Evolutionary conservation across 2,113 vertebrate species (phyloP), one percentile per base, ranked within the genome.

Genomic region (Prionailurus viverrinus): DNA sequence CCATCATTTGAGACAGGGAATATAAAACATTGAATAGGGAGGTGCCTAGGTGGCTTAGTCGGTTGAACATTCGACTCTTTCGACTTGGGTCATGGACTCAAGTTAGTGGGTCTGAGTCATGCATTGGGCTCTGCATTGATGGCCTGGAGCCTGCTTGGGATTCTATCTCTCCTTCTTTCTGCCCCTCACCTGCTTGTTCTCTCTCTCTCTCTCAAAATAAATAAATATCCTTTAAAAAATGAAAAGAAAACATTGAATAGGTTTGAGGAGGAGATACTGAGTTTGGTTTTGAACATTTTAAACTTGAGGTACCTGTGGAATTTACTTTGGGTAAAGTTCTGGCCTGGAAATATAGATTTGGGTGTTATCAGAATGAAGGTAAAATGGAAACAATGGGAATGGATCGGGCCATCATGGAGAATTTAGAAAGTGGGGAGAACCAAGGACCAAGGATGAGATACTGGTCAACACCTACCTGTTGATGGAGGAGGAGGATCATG

Each of bases 381-480:
- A 90, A 93, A 96, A 83, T 90, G 39, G 51, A 91, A 63, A 55
- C 31, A 86, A 61, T 80, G 61, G 41, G n/a, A 94, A 63, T 58
- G 7, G 13, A 68, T 85, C 45, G 76, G 45, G 48, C 12, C 29
- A 71, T 31, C 13, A 92, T 45, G 48, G 31, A 86, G 2, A 84
- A 91, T 94, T 61, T 88, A 58, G 18, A 91, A 95, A 96, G 65
- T 93, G n/a, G 76, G 29, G 90, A 80, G 66, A 97, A 53, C 41
- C 82, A 94, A 92, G 36, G 29, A 82, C 16, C 65, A 2, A 83
- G 53, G 39, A 74, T 71, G 11, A 53, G 83, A 84, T 80, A 27
- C 41, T 94, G 31, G 63, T 89, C 83, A 96, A 68, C 15, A 95
- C 10, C 14, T 41, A 90, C 31, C 11, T 61, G 4, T 41, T 84